Evolutionary conservation across 2,888 invertebrate species (phyloP).

Genomic region (Caenorhabditis sp.): DNA sequence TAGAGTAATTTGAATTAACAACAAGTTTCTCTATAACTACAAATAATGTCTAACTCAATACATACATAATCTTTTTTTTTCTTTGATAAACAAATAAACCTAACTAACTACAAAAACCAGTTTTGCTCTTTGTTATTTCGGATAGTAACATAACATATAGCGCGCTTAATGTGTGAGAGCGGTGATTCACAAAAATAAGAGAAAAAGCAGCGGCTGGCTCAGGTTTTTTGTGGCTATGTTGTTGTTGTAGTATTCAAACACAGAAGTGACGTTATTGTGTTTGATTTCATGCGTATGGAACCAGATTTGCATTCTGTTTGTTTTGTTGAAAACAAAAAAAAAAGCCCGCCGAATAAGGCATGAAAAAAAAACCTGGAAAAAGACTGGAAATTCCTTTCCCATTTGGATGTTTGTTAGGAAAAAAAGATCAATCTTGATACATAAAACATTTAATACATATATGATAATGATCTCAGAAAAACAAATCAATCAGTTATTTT

Average conservation of each 20-base stretch:
- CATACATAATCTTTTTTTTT: not conserved
- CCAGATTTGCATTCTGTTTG: not conserved
- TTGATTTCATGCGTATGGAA: slow-evolving; percentile 22
- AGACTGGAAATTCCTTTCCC: too few species aligned
- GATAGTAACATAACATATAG: not conserved
- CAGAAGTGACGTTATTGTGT: slow-evolving; percentile 30
- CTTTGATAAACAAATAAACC: not conserved
- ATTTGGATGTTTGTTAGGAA: too few species aligned
- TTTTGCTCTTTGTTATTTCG: not conserved
- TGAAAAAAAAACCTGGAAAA: not conserved
- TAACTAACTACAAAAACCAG: not conserved
- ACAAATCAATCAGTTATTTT: too few species aligned
- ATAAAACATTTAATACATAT: too few species aligned
- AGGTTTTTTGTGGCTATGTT: slow-evolving; percentile 15
- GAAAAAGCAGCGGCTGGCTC: not conserved
- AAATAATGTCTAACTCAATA: not conserved
- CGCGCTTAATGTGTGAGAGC: not conserved
- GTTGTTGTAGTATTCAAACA: slow-evolving; percentile 15
- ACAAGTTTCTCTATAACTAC: not conserved
- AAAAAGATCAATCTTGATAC: too few species aligned
- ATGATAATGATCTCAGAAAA: too few species aligned
- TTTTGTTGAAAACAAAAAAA: not conserved
- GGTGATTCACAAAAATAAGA: too few species aligned
- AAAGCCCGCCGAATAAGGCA: not conserved
- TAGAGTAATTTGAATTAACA: too few species aligned